Evolutionary conservation across 2,888 invertebrate genomes (phyloP), one percentile per base, ranked within the genome.

Genomic region (Plagodis dolabraria): DNA sequence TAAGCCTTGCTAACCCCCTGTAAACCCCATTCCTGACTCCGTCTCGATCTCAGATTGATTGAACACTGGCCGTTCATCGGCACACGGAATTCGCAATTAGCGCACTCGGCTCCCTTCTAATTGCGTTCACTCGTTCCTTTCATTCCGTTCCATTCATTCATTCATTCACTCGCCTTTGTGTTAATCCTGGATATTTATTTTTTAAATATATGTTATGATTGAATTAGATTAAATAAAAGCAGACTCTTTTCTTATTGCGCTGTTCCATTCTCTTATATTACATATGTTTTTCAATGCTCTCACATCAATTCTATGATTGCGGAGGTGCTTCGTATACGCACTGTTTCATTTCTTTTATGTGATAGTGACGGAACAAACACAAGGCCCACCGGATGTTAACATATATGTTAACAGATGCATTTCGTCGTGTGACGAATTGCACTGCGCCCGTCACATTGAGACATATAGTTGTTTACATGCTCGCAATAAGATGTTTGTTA

Each of bases 71-170:
- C 64, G 64, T 65, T 72, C 69, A 71, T 68, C 70, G 68, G 61
- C 63, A 71, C 65, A 75, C 76, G 82, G 83, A 83, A 83, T 83
- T 80, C 69, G 80, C 83, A 83, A 85, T 85, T 84, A 85, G 76
- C 77, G 75, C 65, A 74, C 70, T 74, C 75, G 73, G 76, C 77
- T 72, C 79, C 67, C 70, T 71, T 73, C 76, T 80, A 79, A 85
- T 83, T 82, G 80, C 80, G 75, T 75, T 75, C 73, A 66, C 66
- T 75, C 73, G 68, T 53, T 69, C 68, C 61, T 60, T 71, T 69
- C 69, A 65, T 63, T 68, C 10, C 40, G 10, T 10, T 8, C 40
- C 65, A 63, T 67, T 69, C 71, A 67, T 64, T 69, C 69, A 63
- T 62, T 62, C 56, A 53, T 35, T 59, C 53, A 62, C 51, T 34